A percentile compares a stretch with the other conserved stretches of the same genome.
These are phyloP conservation scores for Pleuronectes platessa DNA, from an alignment of 2,113 vertebrate species.

Conservation along the genomic window DNA sequence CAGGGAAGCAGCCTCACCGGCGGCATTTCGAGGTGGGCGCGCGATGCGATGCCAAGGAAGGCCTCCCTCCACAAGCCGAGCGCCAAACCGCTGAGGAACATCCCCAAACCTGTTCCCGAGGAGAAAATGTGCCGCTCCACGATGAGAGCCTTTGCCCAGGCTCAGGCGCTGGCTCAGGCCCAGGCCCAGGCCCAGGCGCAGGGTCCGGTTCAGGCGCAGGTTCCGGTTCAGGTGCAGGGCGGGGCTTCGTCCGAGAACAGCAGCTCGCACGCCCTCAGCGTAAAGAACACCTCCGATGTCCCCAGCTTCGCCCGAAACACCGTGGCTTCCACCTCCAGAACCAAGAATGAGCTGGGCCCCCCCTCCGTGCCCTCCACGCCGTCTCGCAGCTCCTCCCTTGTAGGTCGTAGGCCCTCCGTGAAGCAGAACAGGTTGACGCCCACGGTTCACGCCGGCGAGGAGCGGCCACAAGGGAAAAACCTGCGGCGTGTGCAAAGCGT, in stretches of 20 bases:
- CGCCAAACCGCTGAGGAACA: conserved; percentile 88
- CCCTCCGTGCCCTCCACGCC: conserved; percentile 73
- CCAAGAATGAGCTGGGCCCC: conserved; percentile 80
- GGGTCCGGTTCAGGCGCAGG: conserved; percentile 25
- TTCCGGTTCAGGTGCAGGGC: conserved; percentile 63
- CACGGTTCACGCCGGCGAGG: conserved; percentile 65
- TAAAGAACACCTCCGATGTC: conserved; percentile 69
- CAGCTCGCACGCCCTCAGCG: conserved; percentile 58
- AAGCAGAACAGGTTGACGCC: conserved; percentile 73
- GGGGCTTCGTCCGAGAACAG: conserved; percentile 70
- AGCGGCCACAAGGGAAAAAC: conserved; percentile 62
- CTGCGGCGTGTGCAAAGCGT: conserved; percentile 87
- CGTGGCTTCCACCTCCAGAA: conserved; percentile 88
- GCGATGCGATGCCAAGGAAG: conserved; percentile 75
- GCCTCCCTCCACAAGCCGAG: conserved; percentile 85
- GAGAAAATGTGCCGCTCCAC: conserved; percentile 89
- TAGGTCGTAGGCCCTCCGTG: conserved; percentile 81
- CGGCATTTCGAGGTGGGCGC: conserved; percentile 76
- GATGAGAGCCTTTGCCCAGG: conserved; percentile 77
- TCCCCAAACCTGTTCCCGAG: conserved; percentile 85
- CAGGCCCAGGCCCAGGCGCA: conserved; percentile 56
- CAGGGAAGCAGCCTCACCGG: conserved; percentile 67
- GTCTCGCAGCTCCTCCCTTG: conserved; percentile 75
- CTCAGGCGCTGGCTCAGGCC: conserved; percentile 53
- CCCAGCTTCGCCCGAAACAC: conserved; percentile 94